phyloP scores from a whole-genome alignment of 2,797 vertebrate genomes.

The Corythornis leucogaster region DNA sequence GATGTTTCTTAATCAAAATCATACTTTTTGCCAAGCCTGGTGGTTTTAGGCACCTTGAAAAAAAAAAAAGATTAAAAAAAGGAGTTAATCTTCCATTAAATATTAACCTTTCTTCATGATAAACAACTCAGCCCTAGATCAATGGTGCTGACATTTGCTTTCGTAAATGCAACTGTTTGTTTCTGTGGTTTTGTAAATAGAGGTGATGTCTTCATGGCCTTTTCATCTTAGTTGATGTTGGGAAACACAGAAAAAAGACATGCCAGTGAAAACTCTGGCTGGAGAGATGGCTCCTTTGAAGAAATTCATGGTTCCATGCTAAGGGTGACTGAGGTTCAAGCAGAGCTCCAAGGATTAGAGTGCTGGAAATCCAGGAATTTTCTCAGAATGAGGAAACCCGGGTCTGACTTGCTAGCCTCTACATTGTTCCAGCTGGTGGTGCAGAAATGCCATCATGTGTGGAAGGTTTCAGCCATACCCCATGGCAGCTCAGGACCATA shows the following conservation, averaged over 20 bases:
- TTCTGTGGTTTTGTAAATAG: slow-evolving; percentile 35
- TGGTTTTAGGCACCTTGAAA: not conserved
- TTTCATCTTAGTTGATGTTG: not conserved
- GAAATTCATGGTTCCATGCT: not conserved
- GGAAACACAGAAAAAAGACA: not conserved
- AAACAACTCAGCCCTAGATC: not conserved
- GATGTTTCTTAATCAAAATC: slow-evolving; percentile 69
- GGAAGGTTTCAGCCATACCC: not conserved
- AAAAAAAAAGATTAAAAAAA: not conserved
- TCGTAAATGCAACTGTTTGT: slow-evolving; percentile 48
- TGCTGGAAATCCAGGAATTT: not conserved
- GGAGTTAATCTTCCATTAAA: not conserved
- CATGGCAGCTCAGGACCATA: not conserved
- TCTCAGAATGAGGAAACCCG: not conserved
- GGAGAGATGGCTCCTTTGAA: not conserved
- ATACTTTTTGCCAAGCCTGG: slow-evolving; percentile 14
- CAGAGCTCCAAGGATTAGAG: not conserved
- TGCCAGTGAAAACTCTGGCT: not conserved
- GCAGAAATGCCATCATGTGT: not conserved
- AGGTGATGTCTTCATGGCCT: not conserved
- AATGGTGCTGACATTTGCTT: slow-evolving; percentile 24
- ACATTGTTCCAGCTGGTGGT: not conserved
- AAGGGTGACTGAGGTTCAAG: not conserved
- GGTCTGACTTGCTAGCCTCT: not conserved
- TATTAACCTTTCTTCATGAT: not conserved